Evolutionary conservation across 2,888 invertebrate species (phyloP), one percentile per base, ranked within the genome.

Genomic region (Entomobrya multifasciata): DNA sequence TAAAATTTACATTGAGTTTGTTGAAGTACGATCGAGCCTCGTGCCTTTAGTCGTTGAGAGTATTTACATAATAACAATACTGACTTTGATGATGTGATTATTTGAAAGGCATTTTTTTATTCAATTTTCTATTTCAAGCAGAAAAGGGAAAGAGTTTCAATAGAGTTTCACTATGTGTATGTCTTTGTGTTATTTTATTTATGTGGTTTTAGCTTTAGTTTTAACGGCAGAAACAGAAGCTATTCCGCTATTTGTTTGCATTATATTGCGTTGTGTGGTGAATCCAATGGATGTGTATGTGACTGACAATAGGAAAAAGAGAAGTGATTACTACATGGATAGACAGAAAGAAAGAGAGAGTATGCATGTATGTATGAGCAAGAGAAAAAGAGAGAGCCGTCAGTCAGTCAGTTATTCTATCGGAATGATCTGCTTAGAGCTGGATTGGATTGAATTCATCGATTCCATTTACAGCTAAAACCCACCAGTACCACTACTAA

Each of bases 21-120:
- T n/a, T 17, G 17, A 15, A 67, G 20, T 17, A 67, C 20, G n/a
- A 25, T 30, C 30, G 13, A 52, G 52, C 81, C 72, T 72, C 25
- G 36, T 72, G 55, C 44, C 13, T 55, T 25, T n/a, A n/a, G n/a
- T n/a, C n/a, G 60, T 27, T 70, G 8, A 36, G 41, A 36, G 52
- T 57, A 72, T 80, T 79, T 80, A 62, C 60, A 78, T 78, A 80
- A 80, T 80, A 72, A 72, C 55, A 81, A 27, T 82, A 25, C 82
- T 62, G 76, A 82, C 74, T 82, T 74, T 82, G 74, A 82, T 76
- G 82, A 82, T 82, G 52, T 82, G 82, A 82, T 82, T 82, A 82
- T 81, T 70, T 82, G n/a, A 44, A 72, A 74, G 60, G 57, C 57
- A 44, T 47, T 76, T 74, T 74, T 30, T 49, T 11, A 22, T 60